A percentile compares a stretch with the other conserved stretches of the same genome.
Evolutionary conservation across 2,797 vertebrate species (phyloP).

Genomic region (Hyperoplus immaculatus): DNA sequence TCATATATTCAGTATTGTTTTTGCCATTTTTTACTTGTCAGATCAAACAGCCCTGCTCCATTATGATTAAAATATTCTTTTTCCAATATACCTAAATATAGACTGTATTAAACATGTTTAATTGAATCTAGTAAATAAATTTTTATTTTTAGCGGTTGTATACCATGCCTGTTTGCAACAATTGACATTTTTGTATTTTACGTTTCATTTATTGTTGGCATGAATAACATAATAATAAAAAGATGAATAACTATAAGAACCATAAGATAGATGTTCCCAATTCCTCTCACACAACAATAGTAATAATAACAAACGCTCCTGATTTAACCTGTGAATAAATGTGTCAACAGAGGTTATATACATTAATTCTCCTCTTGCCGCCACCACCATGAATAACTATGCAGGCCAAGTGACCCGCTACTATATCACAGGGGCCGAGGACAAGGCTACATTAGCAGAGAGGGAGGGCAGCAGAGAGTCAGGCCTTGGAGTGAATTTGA

Average conservation of each 20-base stretch:
- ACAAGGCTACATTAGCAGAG: slow-evolving; percentile 52
- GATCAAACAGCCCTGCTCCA: neutral
- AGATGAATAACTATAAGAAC: neutral
- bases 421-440: slow-evolving; percentile 48
- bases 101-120: no score
- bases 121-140: no score
- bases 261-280: no score
- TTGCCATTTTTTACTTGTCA: neutral
- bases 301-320: neutral
- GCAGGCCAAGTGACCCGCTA: slow-evolving; percentile 36
- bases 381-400: slow-evolving; percentile 31
- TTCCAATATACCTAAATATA: no score
- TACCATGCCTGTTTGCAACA: neutral
- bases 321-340: slow-evolving; percentile 24
- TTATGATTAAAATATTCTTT: no score
- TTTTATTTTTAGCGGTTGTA: no score
- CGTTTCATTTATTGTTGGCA: neutral
- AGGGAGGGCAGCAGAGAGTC: slow-evolving; percentile 18
- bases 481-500: slow-evolving; percentile 47
- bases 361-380: slow-evolving; percentile 16
- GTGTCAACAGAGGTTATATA: neutral
- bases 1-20: neutral
- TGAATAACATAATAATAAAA: neutral
- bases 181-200: neutral
- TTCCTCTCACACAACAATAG: no score